phyloP scores from a whole-genome alignment of 1,140 invertebrate genomes.

The Gonatopus flavifemur region DNA sequence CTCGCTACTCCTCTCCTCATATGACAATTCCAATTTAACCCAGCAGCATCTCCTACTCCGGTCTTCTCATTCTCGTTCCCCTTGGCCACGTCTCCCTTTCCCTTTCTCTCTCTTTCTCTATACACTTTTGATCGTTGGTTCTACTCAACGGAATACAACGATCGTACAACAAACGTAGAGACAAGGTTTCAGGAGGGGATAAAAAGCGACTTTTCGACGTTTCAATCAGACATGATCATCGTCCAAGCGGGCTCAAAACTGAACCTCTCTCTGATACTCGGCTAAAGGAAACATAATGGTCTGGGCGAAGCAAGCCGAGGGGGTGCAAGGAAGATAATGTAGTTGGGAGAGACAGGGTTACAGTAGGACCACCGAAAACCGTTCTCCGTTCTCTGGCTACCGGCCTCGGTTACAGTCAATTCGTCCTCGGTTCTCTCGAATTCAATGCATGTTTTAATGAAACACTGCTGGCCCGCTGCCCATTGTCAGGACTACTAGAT shows the following conservation, averaged over 20 bases:
- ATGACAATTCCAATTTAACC: slow-evolving; percentile 54
- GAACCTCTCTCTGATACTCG: too few species aligned
- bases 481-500: slow-evolving; percentile 48
- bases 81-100: not conserved
- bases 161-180: not conserved
- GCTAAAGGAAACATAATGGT: too few species aligned
- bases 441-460: slow-evolving; percentile 56
- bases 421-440: slow-evolving; percentile 34
- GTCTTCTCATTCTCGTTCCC: slow-evolving; percentile 12
- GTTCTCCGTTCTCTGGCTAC: too few species aligned
- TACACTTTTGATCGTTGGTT: too few species aligned
- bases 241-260: slow-evolving; percentile 13
- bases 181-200: slow-evolving; percentile 5
- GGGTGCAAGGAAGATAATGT: not conserved
- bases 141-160: slow-evolving; percentile 11
- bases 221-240: slow-evolving; percentile 51
- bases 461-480: slow-evolving; percentile 53
- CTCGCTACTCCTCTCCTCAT: slow-evolving; percentile 44
- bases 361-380: not conserved
- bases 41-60: slow-evolving; percentile 29
- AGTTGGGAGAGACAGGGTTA: not conserved
- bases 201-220: slow-evolving; percentile 48
- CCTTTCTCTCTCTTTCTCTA: not conserved
- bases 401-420: slow-evolving; percentile 38
- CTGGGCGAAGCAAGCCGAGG: not conserved